phyloP scores from a whole-genome alignment of 2,113 vertebrate genomes.

The Setophaga coronata region DNA sequence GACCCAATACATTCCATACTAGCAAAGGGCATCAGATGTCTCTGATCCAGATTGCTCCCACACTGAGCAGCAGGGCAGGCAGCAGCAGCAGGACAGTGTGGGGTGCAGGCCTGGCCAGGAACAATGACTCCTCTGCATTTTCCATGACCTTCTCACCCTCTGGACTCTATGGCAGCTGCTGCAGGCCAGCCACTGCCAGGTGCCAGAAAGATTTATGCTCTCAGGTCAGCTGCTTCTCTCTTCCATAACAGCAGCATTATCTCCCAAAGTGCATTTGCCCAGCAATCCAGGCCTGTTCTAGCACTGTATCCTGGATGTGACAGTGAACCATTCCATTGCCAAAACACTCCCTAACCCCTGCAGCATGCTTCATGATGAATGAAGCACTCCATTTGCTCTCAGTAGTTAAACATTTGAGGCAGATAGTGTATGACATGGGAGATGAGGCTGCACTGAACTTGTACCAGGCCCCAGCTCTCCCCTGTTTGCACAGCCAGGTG shows the following conservation, averaged over 20 bases:
- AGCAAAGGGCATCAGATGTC: neutral
- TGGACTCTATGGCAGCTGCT: neutral
- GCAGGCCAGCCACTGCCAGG: neutral
- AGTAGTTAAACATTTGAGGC: neutral
- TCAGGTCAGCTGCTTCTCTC: neutral
- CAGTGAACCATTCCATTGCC: neutral
- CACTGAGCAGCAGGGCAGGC: neutral
- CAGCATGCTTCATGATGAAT: neutral
- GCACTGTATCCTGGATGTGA: fast-evolving
- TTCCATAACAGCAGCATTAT: neutral
- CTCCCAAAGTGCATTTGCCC: neutral
- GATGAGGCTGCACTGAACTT: neutral
- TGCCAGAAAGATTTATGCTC: neutral
- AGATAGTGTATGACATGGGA: neutral
- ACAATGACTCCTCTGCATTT: neutral
- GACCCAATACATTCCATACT: neutral
- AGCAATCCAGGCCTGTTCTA: neutral
- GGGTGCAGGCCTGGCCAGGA: neutral
- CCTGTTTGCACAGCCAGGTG: neutral
- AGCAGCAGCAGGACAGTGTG: neutral
- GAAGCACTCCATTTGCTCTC: neutral
- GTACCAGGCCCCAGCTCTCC: neutral
- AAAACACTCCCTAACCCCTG: neutral
- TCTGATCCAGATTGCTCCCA: neutral
- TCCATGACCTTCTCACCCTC: neutral